These are phyloP conservation scores for Hemichromis elongatus DNA, from an alignment of 2,113 vertebrate species.

Conservation along the genomic window DNA sequence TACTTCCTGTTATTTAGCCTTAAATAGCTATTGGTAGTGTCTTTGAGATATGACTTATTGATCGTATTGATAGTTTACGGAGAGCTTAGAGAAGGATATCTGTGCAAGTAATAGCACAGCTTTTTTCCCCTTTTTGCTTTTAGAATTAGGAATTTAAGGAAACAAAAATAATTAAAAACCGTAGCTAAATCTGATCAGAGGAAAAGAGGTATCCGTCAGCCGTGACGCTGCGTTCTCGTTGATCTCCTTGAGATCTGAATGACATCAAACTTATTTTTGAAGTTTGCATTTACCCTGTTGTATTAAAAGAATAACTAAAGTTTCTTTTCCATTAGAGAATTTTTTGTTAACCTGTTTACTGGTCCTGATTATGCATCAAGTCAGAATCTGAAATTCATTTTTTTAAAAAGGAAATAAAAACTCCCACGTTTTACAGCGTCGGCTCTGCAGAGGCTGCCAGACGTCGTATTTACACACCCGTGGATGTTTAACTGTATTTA, in stretches of 20 bases:
- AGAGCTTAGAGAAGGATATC: constrained; percentile 59
- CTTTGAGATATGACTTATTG: constrained; percentile 26
- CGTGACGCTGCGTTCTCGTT: constrained; percentile 61
- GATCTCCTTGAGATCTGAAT: constrained; percentile 74
- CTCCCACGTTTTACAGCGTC: constrained; percentile 6
- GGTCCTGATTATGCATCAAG: constrained; percentile 21
- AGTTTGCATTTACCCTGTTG: constrained; percentile 70
- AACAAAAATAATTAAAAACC: constrained; percentile 1
- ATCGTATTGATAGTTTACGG: constrained; percentile 57
- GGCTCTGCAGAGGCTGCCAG: constrained; percentile 30
- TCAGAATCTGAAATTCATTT: constrained; percentile 29
- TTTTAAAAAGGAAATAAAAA: background rate
- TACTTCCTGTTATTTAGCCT: constrained; percentile 62
- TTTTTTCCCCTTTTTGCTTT: background rate
- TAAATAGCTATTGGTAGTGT: constrained; percentile 60
- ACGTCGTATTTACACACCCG: constrained; percentile 49
- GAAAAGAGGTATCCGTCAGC: constrained; percentile 56
- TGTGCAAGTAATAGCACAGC: constrained; percentile 37
- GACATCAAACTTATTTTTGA: constrained; percentile 74
- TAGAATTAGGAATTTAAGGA: constrained; percentile 13
- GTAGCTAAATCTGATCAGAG: constrained; percentile 46
- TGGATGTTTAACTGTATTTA: constrained; percentile 67
- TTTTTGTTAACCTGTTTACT: constrained; percentile 30
- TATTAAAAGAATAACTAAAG: constrained; percentile 31
- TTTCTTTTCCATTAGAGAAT: constrained; percentile 34